A percentile compares a stretch with the other conserved stretches of the same genome.
phyloP scores from a whole-genome alignment of 2,797 vertebrate species.

The Muscicapa striata region DNA sequence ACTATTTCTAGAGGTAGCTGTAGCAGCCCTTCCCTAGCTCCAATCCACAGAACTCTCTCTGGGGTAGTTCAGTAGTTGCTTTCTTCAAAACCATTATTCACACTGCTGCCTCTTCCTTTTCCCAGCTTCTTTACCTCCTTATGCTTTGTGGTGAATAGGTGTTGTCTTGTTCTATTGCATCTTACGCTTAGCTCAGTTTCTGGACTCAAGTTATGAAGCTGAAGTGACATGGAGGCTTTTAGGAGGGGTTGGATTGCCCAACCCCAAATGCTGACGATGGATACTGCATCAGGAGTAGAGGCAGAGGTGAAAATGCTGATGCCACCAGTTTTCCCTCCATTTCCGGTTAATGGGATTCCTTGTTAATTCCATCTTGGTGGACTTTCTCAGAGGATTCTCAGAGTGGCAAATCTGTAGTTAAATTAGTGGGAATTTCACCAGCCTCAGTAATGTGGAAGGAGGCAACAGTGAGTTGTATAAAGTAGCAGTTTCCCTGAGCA shows the following conservation, averaged over 20 bases:
- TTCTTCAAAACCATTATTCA: background rate
- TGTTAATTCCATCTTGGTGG: background rate
- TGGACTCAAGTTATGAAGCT: background rate
- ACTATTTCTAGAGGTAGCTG: background rate
- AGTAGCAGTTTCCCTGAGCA: background rate
- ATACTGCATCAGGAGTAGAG: background rate
- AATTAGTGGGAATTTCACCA: background rate
- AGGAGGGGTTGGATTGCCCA: background rate
- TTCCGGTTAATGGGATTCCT: background rate
- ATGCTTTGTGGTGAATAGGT: fast-evolving
- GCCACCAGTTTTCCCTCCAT: background rate
- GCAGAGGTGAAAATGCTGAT: background rate
- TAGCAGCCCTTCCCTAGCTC: background rate
- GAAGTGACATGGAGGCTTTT: background rate
- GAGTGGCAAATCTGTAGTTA: background rate
- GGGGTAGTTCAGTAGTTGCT: background rate
- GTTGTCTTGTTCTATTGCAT: background rate
- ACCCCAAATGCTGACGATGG: background rate
- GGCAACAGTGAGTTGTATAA: background rate
- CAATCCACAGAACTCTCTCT: background rate
- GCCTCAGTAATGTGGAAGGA: background rate
- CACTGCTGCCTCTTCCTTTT: background rate
- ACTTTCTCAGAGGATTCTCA: background rate
- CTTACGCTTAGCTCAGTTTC: background rate
- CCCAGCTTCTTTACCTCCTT: background rate